Base-by-base conservation (phyloP, 1,140 invertebrate genomes). In the Drosophila kohkoa region DNA sequence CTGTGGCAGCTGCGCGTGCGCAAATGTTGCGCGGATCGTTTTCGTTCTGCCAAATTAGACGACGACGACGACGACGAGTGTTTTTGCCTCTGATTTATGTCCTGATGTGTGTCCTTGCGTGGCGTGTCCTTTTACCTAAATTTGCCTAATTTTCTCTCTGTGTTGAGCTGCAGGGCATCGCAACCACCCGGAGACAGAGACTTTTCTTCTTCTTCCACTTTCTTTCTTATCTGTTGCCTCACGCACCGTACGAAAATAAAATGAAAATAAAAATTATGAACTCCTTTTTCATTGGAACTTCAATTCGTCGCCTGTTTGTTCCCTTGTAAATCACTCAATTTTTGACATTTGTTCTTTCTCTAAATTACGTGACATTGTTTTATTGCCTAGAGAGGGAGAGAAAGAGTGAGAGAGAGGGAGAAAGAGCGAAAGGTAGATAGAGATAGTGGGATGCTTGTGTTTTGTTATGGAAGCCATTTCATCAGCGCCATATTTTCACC, bases 321-420 rank as follows among this genome's bases (percentile, higher is more conserved):
- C 30, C 74, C 70, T 74, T 87, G 90, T 91, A 91, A 91, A 91
- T 91, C 90, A 91, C 90, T 91, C 86, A 91, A 88, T 85, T 76
- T 91, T 85, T 91, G 90, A 91, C 86, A 88, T 88, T 91, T 75
- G 20, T 38, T 38, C 62, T 70, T 46, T 72, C 78, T 90, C 78
- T 90, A 85, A 91, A 90, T 91, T 91, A 81, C 90, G 82, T 90
- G 86, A 85, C 90, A 91, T 90, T 91, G 90, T 91, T 90, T 90
- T 87, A 90, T 90, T 70, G 73, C 74, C 57, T 65, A 25, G 60
- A 15, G 48, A 41, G 46, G 25, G 45, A 11, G 43, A 15, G 8
- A n/a, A 13, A 16, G 15, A 6, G 48, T n/a, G 11, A 30, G 70
- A 65, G 32, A 10, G 41, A 71, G 58, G 20, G 28, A 11, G 10